Conservation (phyloP, 2,797 vertebrate genomes). For the Pseudocheirus occidentalis region DNA sequence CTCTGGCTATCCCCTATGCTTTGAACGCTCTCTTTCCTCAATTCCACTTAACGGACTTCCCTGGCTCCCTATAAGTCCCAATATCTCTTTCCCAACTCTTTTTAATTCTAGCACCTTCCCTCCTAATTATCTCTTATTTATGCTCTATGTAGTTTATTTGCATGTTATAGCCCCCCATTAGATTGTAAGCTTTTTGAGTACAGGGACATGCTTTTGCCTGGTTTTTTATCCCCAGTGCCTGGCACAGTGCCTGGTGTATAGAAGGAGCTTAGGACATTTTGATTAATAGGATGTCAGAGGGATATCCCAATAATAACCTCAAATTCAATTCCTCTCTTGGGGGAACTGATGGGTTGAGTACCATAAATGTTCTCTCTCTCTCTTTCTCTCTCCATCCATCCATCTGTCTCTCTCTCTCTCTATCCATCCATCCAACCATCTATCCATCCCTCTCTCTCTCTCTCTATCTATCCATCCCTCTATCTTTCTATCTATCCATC, state of each 20-base stretch:
- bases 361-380: background rate
- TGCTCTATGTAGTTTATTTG: background rate
- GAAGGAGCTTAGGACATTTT: conserved; percentile 38
- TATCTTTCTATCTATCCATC: no score
- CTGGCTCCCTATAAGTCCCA: background rate
- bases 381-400: no score
- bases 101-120: background rate
- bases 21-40: background rate
- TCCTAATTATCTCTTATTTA: background rate
- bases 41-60: background rate
- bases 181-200: conserved; percentile 2
- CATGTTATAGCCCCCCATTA: background rate
- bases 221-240: background rate
- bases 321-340: background rate
- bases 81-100: background rate
- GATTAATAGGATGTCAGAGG: background rate
- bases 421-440: no score
- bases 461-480: no score
- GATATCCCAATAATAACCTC: background rate
- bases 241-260: background rate
- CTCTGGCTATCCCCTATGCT: background rate
- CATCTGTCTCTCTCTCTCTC: no score
- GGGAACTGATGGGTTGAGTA: background rate
- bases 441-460: no score
- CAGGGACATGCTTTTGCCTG: background rate